Percentiles rank a stretch among this genome's conserved stretches.
phyloP scores from a whole-genome alignment of 2,888 invertebrate genomes.

The Sepioteuthis lessoniana region DNA sequence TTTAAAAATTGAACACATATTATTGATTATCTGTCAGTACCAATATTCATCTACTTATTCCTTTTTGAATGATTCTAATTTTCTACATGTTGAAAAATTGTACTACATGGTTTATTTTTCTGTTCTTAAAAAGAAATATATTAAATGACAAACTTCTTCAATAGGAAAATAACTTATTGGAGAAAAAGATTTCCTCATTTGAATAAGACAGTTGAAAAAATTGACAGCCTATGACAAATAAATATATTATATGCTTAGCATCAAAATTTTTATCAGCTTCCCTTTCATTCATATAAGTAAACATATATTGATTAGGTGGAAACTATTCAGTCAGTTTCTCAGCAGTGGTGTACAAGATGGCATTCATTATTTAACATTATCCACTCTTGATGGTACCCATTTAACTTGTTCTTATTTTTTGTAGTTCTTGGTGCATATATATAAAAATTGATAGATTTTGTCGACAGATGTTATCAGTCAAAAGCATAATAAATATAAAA shows the following conservation, averaged over 20 bases:
- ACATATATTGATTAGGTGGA: neutral
- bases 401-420: neutral
- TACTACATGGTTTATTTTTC: neutral
- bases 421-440: neutral
- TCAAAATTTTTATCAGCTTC: neutral
- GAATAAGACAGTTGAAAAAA: neutral
- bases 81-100: neutral
- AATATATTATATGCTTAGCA: neutral
- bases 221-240: too few species aligned
- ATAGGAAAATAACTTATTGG: neutral
- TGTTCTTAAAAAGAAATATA: neutral
- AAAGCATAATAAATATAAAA: neutral
- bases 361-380: neutral
- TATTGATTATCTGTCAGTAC: neutral
- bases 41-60: neutral
- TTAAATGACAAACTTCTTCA: neutral
- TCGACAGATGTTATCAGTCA: neutral
- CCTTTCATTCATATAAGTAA: neutral
- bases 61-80: neutral
- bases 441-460: neutral
- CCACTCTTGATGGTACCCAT: neutral
- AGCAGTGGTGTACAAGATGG: neutral
- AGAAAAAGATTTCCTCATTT: neutral
- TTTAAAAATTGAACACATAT: neutral
- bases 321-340: neutral